phyloP scores from a whole-genome alignment of 2,797 vertebrate genomes.

The Anableps anableps region DNA sequence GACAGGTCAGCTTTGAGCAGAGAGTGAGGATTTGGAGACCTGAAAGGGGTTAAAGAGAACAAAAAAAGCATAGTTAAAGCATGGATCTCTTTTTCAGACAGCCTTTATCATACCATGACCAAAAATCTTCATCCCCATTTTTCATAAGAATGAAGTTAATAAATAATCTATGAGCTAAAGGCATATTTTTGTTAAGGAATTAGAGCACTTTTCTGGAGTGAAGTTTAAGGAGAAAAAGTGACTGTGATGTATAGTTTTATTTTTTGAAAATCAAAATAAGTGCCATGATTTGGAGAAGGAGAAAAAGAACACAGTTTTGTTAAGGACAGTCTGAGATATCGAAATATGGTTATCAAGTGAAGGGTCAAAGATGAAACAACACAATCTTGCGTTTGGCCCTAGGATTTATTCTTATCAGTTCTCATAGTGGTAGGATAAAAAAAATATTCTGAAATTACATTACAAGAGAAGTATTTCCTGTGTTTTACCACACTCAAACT shows the following conservation, averaged over 20 bases:
- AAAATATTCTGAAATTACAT: conserved; percentile 28
- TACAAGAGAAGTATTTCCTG: conserved; percentile 31
- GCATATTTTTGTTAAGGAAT: conserved; percentile 36
- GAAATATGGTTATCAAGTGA: conserved; percentile 41
- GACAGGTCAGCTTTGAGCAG: conserved; percentile 59
- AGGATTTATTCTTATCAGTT: background rate
- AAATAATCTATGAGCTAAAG: conserved; percentile 48
- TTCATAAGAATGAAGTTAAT: conserved; percentile 52
- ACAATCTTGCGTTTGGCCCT: background rate
- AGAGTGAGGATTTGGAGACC: conserved; percentile 35
- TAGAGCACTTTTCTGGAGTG: conserved; percentile 21
- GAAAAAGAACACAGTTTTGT: conserved; percentile 24
- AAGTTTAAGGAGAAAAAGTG: conserved; percentile 28
- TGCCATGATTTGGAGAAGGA: conserved; percentile 28
- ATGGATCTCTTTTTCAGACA: conserved; percentile 33
- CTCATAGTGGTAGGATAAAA: conserved; percentile 1
- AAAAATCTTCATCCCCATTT: conserved; percentile 49
- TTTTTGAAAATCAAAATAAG: conserved; percentile 28
- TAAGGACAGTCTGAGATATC: conserved; percentile 23
- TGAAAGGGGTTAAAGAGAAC: background rate
- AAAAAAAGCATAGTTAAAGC: conserved; percentile 14
- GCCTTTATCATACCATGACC: conserved; percentile 56
- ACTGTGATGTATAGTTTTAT: conserved; percentile 38
- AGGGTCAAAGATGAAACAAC: conserved; percentile 25
- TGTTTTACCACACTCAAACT: conserved; percentile 20